Evolutionary conservation across 2,888 invertebrate genomes (phyloP), one percentile per base, ranked within the genome.

Genomic region (Zygothrica quintamaculata): DNA sequence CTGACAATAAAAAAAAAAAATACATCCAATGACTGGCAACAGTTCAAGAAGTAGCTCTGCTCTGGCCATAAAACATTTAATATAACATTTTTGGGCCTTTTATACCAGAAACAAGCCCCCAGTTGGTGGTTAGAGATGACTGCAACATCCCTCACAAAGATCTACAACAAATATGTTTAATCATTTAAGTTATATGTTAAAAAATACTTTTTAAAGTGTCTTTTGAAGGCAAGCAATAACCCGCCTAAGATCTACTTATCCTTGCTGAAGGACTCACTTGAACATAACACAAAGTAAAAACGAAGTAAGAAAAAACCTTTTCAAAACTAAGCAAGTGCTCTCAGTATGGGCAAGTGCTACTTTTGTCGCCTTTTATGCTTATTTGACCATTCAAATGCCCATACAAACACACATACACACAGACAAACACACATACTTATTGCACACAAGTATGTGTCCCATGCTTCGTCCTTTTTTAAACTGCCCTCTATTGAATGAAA

Each of bases 1-100:
- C 74, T 81, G 78, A 81, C 79, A 80, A 87, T 88, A 88, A 88
- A 88, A 88, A 80, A 87, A 87, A 88, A 88, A 88, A 88, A 73
- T 52, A 58, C 57, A 37, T 48, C 47, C 58, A 53, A 75, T 57
- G 62, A 65, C 44, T 60, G 52, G 60, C 62, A 64, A 74, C 78
- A 71, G 71, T 74, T 74, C 52, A 68, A 67, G 77, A 75, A 58
- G 52, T 68, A n/a, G 42, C 80, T 69, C 86, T 79, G 84, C 12
- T 43, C 31, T 40, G 66, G 59, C 57, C 61, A 88, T 88, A 88
- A 87, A 87, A 87, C 85, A 81, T 87, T 87, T 87, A 87, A 82
- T 81, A 87, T 73, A 46, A 73, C 64, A 77, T 69, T 74, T 71
- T 65, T 68, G 65, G 71, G 62, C 52, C n/a, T n/a, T 68, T 25